Percentiles rank a stretch among this genome's conserved stretches.
phyloP scores from a whole-genome alignment of 53 echinoderm and acorn worm species.

The Antedon mediterranea region DNA sequence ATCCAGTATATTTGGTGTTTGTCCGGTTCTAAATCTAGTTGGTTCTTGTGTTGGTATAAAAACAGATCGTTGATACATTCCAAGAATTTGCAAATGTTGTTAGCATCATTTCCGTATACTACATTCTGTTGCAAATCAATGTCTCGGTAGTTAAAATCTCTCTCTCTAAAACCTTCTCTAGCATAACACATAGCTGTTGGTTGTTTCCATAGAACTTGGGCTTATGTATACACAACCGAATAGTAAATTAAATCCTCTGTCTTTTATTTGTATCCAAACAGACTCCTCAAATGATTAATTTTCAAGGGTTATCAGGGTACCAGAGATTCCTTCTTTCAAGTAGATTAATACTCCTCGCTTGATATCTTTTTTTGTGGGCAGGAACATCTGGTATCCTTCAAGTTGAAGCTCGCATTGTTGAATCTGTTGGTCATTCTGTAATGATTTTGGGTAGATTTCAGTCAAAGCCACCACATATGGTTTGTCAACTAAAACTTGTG shows the following conservation, averaged over 20 bases:
- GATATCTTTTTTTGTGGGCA: background rate
- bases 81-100: background rate
- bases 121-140: background rate
- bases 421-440: too few species aligned
- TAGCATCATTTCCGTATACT: background rate
- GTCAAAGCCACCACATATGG: too few species aligned
- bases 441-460: too few species aligned
- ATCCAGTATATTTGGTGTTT: slow-evolving; percentile 1
- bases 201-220: slow-evolving; percentile 2
- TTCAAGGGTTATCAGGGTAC: background rate
- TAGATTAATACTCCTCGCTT: slow-evolving; percentile 1
- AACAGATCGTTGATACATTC: slow-evolving; percentile 1
- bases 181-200: background rate
- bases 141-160: background rate
- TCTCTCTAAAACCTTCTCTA: too few species aligned
- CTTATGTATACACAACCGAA: slow-evolving; percentile 6
- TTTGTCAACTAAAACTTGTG: too few species aligned
- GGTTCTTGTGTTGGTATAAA: background rate
- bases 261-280: slow-evolving; percentile 1
- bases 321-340: background rate
- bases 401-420: too few species aligned
- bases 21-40: background rate
- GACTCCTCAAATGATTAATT: slow-evolving; percentile 5
- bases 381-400: background rate
- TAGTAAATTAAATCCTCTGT: background rate